Base-by-base conservation (phyloP, 1,140 invertebrate species). In the Drosophila micromelanica region DNA sequence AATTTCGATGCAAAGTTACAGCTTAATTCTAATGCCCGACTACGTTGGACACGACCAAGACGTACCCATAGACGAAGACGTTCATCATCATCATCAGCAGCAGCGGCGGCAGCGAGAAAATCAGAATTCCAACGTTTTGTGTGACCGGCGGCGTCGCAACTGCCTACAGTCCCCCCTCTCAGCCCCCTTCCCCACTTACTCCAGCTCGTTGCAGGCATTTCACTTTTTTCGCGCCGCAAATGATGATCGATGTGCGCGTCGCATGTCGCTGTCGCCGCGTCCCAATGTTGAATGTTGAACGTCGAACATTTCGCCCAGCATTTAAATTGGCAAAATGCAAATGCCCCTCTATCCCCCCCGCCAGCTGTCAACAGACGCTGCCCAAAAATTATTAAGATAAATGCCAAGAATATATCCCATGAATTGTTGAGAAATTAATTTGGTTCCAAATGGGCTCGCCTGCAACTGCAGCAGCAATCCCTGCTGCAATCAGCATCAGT, bases 161-260 rank as follows among this genome's bases (percentile, higher is more conserved):
- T 5, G 23, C 30, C 30, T 32, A 1, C 30, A 8, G 6, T 1
- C 30, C 30, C 30, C 30, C 7, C 30, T 30, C 37, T n/a, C n/a
- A n/a, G 57, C 35, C 46, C 20, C 5, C n/a, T 32, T 55, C 40
- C 37, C 48, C 1, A n/a, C n/a, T n/a, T n/a, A n/a, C n/a, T n/a
- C n/a, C n/a, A n/a, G 35, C 68, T 51, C 51, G 70, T 73, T 69
- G 60, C 77, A 60, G 52, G 75, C 82, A 86, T 86, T 86, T 89
- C 84, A 80, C 84, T 87, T 87, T 85, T 79, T 59, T 85, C 84
- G 68, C 89, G 79, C 84, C 84, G 73, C 82, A 89, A 87, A 87
- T 89, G 76, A 87, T 87, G 82, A 87, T 87, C 82, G 82, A 87
- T 87, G 82, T 73, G 76, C 79, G 76, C 68, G 74, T 89, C 79